Evolutionary conservation across 2,888 invertebrate species (phyloP).

Genomic region (Acanthosepion esculentum): DNA sequence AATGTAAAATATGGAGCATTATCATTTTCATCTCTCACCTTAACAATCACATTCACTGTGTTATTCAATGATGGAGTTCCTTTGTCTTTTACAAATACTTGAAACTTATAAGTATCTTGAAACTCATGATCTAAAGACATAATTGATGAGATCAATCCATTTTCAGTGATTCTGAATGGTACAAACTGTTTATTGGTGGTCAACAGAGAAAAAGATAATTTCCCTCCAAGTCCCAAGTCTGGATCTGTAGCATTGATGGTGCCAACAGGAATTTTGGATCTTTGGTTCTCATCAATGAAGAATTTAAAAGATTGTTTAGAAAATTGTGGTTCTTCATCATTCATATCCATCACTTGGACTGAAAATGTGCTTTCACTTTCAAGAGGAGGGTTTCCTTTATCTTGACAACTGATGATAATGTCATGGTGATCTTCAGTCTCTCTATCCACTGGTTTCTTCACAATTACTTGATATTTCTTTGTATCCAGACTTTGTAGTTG

Average conservation of each 20-base stretch:
- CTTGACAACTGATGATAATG: background rate
- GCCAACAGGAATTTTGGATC: background rate
- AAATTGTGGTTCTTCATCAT: constrained; percentile 1
- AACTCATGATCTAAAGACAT: constrained; percentile 1
- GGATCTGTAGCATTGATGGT: background rate
- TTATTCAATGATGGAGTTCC: constrained; percentile 13
- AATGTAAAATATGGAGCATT: constrained; percentile 13
- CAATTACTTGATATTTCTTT: constrained; percentile 59
- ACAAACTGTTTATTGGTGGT: constrained; percentile 2
- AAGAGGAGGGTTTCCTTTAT: constrained; percentile 21
- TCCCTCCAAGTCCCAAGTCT: background rate
- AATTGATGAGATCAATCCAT: background rate
- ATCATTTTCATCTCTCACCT: constrained; percentile 33
- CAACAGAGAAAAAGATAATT: background rate
- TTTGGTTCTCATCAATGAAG: background rate
- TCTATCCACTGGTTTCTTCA: constrained; percentile 56
- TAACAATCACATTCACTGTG: background rate
- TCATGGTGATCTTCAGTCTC: constrained; percentile 51
- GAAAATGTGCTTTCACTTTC: background rate
- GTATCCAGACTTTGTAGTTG: constrained; percentile 56
- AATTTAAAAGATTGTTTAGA: background rate
- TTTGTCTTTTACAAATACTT: constrained; percentile 1
- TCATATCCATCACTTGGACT: background rate
- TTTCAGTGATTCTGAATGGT: background rate
- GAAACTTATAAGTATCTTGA: background rate